Evolutionary conservation across 2,797 vertebrate genomes (phyloP), one percentile per base, ranked within the genome.

Genomic region (Gymnodraco acuticeps): DNA sequence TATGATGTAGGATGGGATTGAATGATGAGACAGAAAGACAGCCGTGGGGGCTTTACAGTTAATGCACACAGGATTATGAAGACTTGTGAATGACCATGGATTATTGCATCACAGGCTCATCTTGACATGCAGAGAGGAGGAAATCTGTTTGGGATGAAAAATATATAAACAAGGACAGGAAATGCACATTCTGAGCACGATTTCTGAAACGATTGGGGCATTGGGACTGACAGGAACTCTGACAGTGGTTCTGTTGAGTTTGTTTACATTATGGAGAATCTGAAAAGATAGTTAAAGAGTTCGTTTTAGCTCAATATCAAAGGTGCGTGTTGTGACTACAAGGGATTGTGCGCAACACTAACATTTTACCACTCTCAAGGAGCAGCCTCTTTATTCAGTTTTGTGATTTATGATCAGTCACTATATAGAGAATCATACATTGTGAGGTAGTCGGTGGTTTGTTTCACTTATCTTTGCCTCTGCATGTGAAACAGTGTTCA

Each of bases 21-120:
- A 86, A 89, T 91, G 83, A 88, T 83, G 83, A 81, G 83, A 78
- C 82, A 73, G 83, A 84, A 80, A 80, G 76, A 74, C 71, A 43
- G 69, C 54, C 31, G 20, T 7, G 46, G 64, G 59, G 85, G 72
- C 56, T 87, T 88, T 79, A 80, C 47, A 46, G 89, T 92, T 91
- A 93, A 93, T 92, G 92, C 90, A 88, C 77, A 64, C 23, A 20
- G 91, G 92, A 93, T 94, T 94, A 94, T 78, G 64, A 70, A 78
- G 86, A 88, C 74, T 82, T 86, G 88, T 90, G 87, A 91, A 91
- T 91, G 85, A 81, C 69, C 11, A 14, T 33, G 89, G 92, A 93
- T 94, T 93, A 93, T 90, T 90, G 64, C 84, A 88, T 90, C 84
- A 91, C 55, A 68, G 66, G 86, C 60, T 92, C 84, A 87, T 85